Evolutionary conservation across 2,888 invertebrate species (phyloP), one percentile per base, ranked within the genome.

Genomic region (Cordilura impudica): DNA sequence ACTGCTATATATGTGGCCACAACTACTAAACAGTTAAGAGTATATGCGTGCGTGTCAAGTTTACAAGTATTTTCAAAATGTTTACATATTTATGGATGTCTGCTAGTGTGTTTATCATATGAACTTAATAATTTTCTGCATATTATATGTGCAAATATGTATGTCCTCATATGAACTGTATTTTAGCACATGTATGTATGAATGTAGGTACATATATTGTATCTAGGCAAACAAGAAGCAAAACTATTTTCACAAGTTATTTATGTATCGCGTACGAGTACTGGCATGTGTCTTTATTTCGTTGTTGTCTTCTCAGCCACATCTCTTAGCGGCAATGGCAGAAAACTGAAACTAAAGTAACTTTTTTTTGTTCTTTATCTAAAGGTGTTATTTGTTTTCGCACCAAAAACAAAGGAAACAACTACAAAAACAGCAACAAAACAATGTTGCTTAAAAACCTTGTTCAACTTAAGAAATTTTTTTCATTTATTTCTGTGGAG

Each of bases 301-400:
- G 7, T 2, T 53, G n/a, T 53, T 16, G 26, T 53, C 53, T 26
- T 31, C n/a, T 31, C 2, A 18, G 8, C 19, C 31, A 35, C 56
- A 56, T 56, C 5, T 35, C 19, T 35, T n/a, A 56, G n/a, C n/a
- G 19, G 19, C 35, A 10, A 56, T 39, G 7, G 19, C 18, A 47
- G 1, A n/a, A 12, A 39, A 39, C 12, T n/a, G 1, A 39, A 39
- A 39, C 35, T n/a, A 49, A 63, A 66, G 49, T 65, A 65, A 65
- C 31, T 26, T 53, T 43, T 51, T n/a, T n/a, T n/a, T n/a, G n/a
- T n/a, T n/a, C n/a, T n/a, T 65, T 66, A 66, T 53, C 39, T 26
- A 26, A 53, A 66, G 53, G 39, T 66, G 65, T 66, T 65, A 51
- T 65, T 53, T 66, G 65, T 53, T 51, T 65, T 53, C 65, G 53